Evolutionary conservation across 2,797 vertebrate genomes (phyloP).

Genomic region (Enteromius fasciolatus): DNA sequence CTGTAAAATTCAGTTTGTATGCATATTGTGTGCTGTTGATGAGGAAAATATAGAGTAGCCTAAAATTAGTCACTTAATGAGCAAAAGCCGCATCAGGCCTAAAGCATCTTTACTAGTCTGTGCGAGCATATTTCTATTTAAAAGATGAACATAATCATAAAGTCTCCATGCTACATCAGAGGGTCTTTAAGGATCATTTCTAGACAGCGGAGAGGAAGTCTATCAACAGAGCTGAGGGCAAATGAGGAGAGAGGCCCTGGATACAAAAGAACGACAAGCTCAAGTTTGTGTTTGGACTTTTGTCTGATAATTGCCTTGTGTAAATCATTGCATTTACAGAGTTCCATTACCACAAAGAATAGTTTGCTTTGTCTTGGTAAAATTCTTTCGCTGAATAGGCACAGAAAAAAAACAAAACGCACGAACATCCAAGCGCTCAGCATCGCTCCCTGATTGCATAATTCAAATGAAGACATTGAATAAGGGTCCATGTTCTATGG

Average conservation of each 20-base stretch:
- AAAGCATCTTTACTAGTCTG: background rate
- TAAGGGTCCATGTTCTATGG: conserved; percentile 23
- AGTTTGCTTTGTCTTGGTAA: conserved; percentile 56
- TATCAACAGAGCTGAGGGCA: background rate
- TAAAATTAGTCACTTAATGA: background rate
- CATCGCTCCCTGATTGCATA: conserved; percentile 17
- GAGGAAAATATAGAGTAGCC: background rate
- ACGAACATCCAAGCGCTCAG: conserved; percentile 4
- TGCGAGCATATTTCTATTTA: background rate
- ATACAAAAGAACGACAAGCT: conserved; percentile 20
- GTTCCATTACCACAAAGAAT: conserved; percentile 54
- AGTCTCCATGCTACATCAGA: background rate
- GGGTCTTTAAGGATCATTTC: background rate
- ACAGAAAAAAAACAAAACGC: background rate
- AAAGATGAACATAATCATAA: background rate
- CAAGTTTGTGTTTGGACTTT: conserved; percentile 30
- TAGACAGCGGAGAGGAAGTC: background rate
- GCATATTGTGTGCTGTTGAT: background rate
- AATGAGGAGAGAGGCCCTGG: background rate
- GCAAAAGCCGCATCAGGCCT: background rate
- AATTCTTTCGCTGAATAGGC: conserved; percentile 38
- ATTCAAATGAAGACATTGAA: conserved; percentile 44
- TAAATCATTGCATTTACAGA: conserved; percentile 56
- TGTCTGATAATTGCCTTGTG: conserved; percentile 46
- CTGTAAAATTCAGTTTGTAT: background rate